A percentile compares a stretch with the other conserved stretches of the same genome.
Evolutionary conservation across 1,140 invertebrate species (phyloP).

Genomic region (Radopholus similis): DNA sequence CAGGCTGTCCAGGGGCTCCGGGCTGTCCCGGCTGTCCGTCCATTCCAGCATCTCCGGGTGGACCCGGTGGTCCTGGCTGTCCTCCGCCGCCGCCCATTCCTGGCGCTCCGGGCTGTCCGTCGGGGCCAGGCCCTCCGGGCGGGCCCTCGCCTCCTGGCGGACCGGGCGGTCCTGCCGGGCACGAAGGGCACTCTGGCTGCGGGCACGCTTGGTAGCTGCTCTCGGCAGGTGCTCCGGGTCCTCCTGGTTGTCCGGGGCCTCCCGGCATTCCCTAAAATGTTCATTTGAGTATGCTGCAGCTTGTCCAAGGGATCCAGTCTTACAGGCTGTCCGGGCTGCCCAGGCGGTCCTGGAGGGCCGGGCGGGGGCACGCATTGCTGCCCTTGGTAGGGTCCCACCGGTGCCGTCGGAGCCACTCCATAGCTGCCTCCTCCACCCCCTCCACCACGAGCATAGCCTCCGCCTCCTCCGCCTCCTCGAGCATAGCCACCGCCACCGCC

Average conservation of each 20-base stretch:
- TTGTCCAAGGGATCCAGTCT: too few relatives aligned
- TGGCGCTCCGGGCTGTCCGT: conserved; percentile 30
- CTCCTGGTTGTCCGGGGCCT: conserved; percentile 4
- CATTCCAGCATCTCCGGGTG: too few relatives aligned
- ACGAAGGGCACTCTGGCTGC: conserved; percentile 13
- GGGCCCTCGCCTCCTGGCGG: conserved; percentile 23
- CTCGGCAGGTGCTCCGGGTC: not conserved
- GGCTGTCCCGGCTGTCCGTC: too few relatives aligned
- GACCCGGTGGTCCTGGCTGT: too few relatives aligned
- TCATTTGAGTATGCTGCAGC: too few relatives aligned
- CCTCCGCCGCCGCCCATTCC: too few relatives aligned
- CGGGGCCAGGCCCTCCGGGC: conserved; percentile 26
- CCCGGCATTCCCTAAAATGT: conserved; percentile 4
- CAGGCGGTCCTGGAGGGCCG: conserved; percentile 37
- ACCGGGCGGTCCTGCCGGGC: conserved; percentile 35
- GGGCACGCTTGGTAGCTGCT: not conserved
- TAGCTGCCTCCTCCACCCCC: conserved; percentile 29
- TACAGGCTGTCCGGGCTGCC: conserved; percentile 18
- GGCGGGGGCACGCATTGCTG: too few relatives aligned
- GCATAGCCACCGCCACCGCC: conserved; percentile 24
- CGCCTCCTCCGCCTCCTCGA: conserved; percentile 29
- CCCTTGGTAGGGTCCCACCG: too few relatives aligned
- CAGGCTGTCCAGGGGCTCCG: too few relatives aligned
- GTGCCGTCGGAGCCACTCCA: too few relatives aligned
- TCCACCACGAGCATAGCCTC: conserved; percentile 41